phyloP scores from a whole-genome alignment of 2,888 invertebrate species.

The Pharmacophagus antenor region DNA sequence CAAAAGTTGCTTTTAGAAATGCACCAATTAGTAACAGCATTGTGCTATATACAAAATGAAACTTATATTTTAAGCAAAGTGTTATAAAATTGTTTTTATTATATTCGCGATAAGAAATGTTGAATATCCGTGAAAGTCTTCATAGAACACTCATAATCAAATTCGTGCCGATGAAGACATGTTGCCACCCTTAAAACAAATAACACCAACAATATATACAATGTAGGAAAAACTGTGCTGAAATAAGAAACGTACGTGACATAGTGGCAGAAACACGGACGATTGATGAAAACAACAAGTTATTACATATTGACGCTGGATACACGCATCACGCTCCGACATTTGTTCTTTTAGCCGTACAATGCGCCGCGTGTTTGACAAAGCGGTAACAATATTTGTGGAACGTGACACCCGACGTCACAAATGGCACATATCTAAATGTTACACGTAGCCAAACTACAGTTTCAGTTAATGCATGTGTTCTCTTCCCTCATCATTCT shows the following conservation, averaged over 20 bases:
- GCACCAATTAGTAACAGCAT: neutral
- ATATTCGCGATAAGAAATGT: no score
- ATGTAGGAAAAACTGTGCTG: constrained; percentile 31
- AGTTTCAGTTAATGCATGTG: constrained; percentile 72
- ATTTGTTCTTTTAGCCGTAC: constrained; percentile 58
- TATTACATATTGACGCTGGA: constrained; percentile 68
- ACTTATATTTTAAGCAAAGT: neutral
- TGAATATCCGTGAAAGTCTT: neutral
- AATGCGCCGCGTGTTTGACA: constrained; percentile 65
- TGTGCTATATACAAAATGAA: neutral
- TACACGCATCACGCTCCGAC: constrained; percentile 61
- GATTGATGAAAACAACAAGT: constrained; percentile 63
- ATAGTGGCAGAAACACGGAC: constrained; percentile 52
- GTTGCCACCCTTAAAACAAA: constrained; percentile 20
- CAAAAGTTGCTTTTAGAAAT: no score
- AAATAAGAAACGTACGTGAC: constrained; percentile 65
- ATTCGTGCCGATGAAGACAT: constrained; percentile 9
- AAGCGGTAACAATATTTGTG: constrained; percentile 76
- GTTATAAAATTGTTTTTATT: no score
- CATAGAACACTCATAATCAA: constrained; percentile 10
- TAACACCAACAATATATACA: constrained; percentile 29
- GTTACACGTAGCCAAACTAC: constrained; percentile 66
- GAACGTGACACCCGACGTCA: constrained; percentile 74
- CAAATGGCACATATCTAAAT: constrained; percentile 74
- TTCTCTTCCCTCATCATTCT: constrained; percentile 66